These are phyloP conservation scores for Camponotus floridanus DNA, from an alignment of 1,140 invertebrate species.

Conservation along the genomic window DNA sequence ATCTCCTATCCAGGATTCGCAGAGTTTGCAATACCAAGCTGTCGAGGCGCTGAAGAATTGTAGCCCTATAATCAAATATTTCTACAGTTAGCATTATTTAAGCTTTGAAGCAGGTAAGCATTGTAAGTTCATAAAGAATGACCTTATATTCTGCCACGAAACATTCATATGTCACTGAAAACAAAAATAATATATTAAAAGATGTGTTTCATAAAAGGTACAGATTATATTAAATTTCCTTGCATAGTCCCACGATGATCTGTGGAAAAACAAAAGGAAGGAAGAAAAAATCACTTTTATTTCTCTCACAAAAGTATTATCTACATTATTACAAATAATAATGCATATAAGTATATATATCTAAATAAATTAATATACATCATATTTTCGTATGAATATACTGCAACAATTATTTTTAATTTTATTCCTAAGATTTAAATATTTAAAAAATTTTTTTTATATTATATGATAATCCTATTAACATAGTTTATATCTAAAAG, in stretches of 20 bases:
- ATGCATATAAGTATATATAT: constrained; percentile 46
- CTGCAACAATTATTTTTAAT: constrained; percentile 44
- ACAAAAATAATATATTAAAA: constrained; percentile 81
- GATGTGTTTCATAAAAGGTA: constrained; percentile 69
- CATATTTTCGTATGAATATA: constrained; percentile 50
- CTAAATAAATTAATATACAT: constrained; percentile 48
- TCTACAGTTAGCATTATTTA: constrained; percentile 70
- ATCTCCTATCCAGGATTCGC: constrained; percentile 94
- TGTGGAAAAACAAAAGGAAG: constrained; percentile 52
- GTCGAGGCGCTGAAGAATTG: constrained; percentile 94
- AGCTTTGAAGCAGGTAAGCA: constrained; percentile 72
- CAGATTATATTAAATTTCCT: constrained; percentile 66
- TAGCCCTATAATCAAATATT: constrained; percentile 88
- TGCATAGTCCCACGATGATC: constrained; percentile 62
- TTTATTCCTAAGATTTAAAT: background rate
- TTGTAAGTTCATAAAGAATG: constrained; percentile 82
- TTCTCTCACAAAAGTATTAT: constrained; percentile 56
- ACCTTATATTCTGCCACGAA: constrained; percentile 83
- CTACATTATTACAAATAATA: constrained; percentile 50
- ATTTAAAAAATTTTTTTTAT: background rate
- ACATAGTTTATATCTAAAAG: background rate
- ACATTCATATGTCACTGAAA: constrained; percentile 82
- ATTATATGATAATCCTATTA: background rate
- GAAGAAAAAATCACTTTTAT: constrained; percentile 65
- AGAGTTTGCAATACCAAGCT: constrained; percentile 96